Conservation (phyloP, 2,113 vertebrate genomes). For the Urocynchramus pylzowi region DNA sequence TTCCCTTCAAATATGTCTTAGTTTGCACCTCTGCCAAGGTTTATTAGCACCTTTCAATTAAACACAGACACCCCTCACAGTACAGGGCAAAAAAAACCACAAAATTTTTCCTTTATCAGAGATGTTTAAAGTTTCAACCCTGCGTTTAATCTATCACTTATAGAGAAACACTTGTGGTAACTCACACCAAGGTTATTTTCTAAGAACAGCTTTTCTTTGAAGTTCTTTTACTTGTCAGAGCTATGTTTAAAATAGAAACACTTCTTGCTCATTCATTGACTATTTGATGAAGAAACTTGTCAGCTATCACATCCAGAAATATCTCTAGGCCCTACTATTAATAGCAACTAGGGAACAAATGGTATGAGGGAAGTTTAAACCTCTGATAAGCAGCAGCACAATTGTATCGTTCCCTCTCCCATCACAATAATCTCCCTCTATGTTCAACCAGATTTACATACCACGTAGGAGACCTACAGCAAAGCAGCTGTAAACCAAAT, state of each 20-base stretch:
- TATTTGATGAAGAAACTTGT: conserved; percentile 54
- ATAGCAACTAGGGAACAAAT: conserved; percentile 41
- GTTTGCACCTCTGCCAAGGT: background rate
- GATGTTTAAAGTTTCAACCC: background rate
- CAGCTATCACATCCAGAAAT: conserved; percentile 48
- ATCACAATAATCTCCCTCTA: background rate
- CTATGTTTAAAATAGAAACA: conserved; percentile 43
- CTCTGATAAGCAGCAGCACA: background rate
- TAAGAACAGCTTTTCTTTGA: background rate
- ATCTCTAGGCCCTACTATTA: conserved; percentile 26
- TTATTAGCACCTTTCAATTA: background rate
- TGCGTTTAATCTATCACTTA: background rate
- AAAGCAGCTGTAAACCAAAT: background rate
- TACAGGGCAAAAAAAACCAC: background rate
- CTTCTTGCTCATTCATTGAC: conserved; percentile 54
- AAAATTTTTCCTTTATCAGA: background rate
- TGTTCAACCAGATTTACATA: background rate
- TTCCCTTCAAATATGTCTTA: background rate
- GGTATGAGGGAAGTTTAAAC: conserved; percentile 14
- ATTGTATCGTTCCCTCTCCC: accelerated
- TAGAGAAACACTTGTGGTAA: background rate
- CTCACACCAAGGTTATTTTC: conserved; percentile 24
- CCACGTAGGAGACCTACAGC: background rate
- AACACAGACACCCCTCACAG: background rate
- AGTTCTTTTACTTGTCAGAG: conserved; percentile 38